phyloP scores from a whole-genome alignment of 2,797 vertebrate species.

The Octomys mimax region DNA sequence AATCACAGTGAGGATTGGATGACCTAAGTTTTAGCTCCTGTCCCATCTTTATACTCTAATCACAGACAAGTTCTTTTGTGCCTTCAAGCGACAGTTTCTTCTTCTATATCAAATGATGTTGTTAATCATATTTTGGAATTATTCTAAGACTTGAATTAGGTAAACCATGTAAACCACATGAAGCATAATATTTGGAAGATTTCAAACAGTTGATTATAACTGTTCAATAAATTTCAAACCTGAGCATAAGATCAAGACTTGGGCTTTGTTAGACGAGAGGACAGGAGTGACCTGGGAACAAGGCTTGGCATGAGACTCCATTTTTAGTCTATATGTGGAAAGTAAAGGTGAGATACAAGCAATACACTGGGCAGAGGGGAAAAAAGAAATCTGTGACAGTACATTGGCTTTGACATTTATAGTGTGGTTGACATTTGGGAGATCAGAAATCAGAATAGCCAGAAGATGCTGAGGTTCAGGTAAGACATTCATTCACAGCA shows the following conservation, averaged over 20 bases:
- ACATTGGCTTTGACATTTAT: neutral
- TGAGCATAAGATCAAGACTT: neutral
- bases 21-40: neutral
- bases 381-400: neutral
- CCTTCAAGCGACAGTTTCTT: conserved; percentile 44
- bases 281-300: neutral
- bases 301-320: neutral
- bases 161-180: neutral
- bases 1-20: neutral
- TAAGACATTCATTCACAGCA: neutral
- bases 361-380: neutral
- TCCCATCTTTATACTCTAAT: neutral
- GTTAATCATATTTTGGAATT: neutral
- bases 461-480: neutral
- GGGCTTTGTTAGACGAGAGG: neutral
- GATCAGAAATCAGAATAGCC: neutral
- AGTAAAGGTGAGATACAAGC: conserved; percentile 26
- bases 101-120: conserved; percentile 1
- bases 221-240: conserved; percentile 15
- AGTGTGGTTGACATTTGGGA: neutral
- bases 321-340: neutral
- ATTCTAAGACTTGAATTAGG: neutral
- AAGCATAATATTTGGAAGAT: conserved; percentile 35
- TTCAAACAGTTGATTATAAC: conserved; percentile 36
- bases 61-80: neutral